Percentiles rank a stretch among this genome's conserved stretches.
These are phyloP conservation scores for Syrrhaptes paradoxus DNA, from an alignment of 2,113 vertebrate genomes.

Conservation along the genomic window DNA sequence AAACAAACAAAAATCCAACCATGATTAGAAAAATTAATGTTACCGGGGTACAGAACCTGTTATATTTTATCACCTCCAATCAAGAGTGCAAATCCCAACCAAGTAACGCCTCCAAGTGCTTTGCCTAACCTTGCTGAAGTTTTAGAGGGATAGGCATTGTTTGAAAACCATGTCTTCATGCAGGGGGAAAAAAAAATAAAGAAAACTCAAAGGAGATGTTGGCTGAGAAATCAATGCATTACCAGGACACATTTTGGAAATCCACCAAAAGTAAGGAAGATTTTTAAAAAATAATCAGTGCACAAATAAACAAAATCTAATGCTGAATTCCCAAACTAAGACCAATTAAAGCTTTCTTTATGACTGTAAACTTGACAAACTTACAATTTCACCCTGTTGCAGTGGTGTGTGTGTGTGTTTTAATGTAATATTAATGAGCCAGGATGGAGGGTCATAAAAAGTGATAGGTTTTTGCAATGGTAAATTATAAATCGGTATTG, in stretches of 20 bases:
- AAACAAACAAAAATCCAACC: slow-evolving; percentile 24
- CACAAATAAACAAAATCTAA: slow-evolving; percentile 71
- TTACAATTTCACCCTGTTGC: slow-evolving; percentile 80
- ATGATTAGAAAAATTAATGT: slow-evolving; percentile 24
- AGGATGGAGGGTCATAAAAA: slow-evolving; percentile 98
- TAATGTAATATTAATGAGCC: slow-evolving; percentile 99
- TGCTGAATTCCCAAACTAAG: slow-evolving; percentile 77
- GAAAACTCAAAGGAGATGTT: background rate
- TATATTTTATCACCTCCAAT: background rate
- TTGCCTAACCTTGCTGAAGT: background rate
- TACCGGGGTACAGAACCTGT: background rate
- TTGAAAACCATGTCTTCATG: background rate
- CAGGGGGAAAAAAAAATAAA: background rate
- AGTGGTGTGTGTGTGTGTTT: slow-evolving; percentile 79
- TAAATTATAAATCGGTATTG: slow-evolving; percentile 99
- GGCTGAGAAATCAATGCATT: slow-evolving; percentile 13
- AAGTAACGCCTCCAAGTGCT: background rate
- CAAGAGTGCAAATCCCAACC: background rate
- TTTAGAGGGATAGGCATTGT: background rate
- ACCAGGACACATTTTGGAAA: slow-evolving; percentile 32
- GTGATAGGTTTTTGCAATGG: slow-evolving; percentile 95
- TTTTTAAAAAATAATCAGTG: background rate
- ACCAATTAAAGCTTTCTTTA: slow-evolving; percentile 82
- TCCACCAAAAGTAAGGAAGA: slow-evolving; percentile 18
- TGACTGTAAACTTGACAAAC: slow-evolving; percentile 79